Evolutionary conservation across 2,113 vertebrate genomes (phyloP).

Genomic region (Ageneiosus marmoratus): DNA sequence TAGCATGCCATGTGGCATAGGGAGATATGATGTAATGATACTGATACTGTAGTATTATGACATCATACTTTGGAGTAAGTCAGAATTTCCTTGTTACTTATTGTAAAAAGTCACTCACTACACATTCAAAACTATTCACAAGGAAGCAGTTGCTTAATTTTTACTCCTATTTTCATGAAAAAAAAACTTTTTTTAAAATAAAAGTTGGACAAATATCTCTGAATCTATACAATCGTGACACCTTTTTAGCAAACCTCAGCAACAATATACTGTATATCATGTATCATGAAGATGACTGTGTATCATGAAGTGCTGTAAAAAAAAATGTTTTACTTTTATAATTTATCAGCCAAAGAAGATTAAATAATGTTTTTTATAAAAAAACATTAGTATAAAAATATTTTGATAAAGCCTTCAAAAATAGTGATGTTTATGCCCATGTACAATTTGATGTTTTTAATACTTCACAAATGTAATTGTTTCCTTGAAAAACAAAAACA

Average conservation of each 20-base stretch:
- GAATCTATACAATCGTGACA: not conserved
- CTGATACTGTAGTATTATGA: not conserved
- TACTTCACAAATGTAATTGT: not conserved
- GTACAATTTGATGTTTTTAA: not conserved
- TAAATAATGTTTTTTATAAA: not conserved
- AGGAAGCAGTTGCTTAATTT: not conserved
- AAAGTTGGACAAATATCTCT: not conserved
- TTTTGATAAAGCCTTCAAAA: not conserved
- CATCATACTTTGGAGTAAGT: not conserved
- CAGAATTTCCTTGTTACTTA: not conserved
- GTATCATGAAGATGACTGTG: not conserved
- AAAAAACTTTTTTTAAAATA: too few relatives aligned
- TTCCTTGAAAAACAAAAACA: not conserved
- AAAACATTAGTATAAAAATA: not conserved
- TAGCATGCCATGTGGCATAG: not conserved
- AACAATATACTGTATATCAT: not conserved
- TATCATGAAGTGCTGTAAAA: not conserved
- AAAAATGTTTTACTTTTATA: not conserved
- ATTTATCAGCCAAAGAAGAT: not conserved
- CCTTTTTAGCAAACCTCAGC: not conserved
- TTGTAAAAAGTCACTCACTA: not conserved
- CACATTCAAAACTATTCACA: not conserved
- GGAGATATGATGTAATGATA: not conserved
- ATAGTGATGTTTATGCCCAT: not conserved
- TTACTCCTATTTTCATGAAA: not conserved